Base-by-base conservation (phyloP, 2,797 vertebrate genomes). In the Amphiprion clarkii region DNA sequence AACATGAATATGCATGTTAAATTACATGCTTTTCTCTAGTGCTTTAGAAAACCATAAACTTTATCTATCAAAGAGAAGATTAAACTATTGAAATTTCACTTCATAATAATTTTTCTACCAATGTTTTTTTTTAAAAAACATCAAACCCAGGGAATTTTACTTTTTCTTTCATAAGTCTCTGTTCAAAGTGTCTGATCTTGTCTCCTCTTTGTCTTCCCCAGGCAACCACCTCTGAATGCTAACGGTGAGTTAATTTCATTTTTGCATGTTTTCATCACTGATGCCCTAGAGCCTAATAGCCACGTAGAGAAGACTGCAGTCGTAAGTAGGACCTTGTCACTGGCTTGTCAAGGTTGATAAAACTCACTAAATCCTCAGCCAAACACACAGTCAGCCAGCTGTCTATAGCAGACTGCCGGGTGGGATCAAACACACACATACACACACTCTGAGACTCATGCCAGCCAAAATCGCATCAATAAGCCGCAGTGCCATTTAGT, bases 171-270 rank as follows among this genome's bases (percentile, higher is more conserved):
- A 10, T 6, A 19, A 13, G 13, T 53, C 13, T 67, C 2, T 58
- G 13, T 55, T 62, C 0, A 48, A 60, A 67, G 6, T 66, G 7
- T 56, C 61, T 87, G 3, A 83, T 73, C 4, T 57, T 31, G 51
- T 67, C 55, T 79, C n/a, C 4, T 64, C 8, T 66, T 77, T 75
- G 49, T 93, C 89, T 68, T 55, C 84, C 88, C 19, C 73, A 97
- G 96, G 84, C 88, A 92, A 82, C 12, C 56, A 42, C 79, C 83
- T 79, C 58, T 86, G 21, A 83, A 79, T 3, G 6, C 57, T 0
- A 69, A 81, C 0, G 92, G 96, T 96, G 88, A 95, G 95, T 92
- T 17, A 2, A 59, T 80, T 58, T 74, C 4, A 46, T 60, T 61
- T 25, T 46, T 72, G 14, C 36, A 60, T 62, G 19, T 72, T 56